phyloP scores from a whole-genome alignment of 2,888 invertebrate genomes.

The Synergus gifuensis region DNA sequence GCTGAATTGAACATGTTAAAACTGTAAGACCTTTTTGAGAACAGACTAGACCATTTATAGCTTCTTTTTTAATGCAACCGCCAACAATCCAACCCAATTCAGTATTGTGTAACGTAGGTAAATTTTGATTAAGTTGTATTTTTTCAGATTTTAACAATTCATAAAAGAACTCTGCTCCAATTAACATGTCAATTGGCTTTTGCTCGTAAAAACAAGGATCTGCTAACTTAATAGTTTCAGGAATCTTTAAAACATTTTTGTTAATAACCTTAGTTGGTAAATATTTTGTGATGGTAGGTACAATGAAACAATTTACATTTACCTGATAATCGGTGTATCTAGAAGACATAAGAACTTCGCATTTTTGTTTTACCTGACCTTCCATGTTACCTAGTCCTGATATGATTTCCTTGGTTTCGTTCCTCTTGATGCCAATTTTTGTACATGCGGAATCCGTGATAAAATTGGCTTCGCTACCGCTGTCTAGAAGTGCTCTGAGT shows the following conservation, averaged over 20 bases:
- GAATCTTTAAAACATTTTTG: constrained; percentile 44
- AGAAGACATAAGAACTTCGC: too few relatives aligned
- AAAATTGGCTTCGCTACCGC: too few relatives aligned
- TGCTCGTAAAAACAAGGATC: constrained; percentile 47
- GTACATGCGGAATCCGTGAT: too few relatives aligned
- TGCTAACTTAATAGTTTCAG: constrained; percentile 48
- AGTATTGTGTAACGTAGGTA: constrained; percentile 42
- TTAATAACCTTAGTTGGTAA: constrained; percentile 46
- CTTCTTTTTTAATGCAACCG: constrained; percentile 35
- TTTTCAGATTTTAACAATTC: constrained; percentile 42
- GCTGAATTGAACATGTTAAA: neutral
- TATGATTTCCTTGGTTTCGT: too few relatives aligned
- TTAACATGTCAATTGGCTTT: constrained; percentile 42
- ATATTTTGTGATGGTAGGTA: too few relatives aligned
- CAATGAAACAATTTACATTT: too few relatives aligned
- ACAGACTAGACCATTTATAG: neutral
- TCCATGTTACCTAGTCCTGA: too few relatives aligned
- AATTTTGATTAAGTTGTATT: constrained; percentile 36
- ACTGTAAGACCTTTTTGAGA: neutral
- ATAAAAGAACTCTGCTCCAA: constrained; percentile 46
- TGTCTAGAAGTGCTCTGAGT: too few relatives aligned
- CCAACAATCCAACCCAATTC: constrained; percentile 49
- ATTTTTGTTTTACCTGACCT: too few relatives aligned
- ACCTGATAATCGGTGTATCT: too few relatives aligned
- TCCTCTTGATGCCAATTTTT: too few relatives aligned